phyloP scores from a whole-genome alignment of 2,113 vertebrate genomes.

The Mesembrinibis cayennensis region DNA sequence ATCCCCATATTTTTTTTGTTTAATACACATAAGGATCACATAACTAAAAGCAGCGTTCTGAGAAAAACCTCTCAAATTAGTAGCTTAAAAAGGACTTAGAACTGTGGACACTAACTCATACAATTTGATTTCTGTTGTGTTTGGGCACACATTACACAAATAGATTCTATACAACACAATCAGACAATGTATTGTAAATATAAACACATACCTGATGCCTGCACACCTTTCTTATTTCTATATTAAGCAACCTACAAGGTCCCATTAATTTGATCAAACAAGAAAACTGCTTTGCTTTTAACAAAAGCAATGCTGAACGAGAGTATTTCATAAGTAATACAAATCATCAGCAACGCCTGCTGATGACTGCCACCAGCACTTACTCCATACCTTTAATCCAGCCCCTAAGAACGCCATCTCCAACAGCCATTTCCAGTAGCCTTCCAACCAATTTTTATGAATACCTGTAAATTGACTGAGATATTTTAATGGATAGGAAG shows the following conservation, averaged over 20 bases:
- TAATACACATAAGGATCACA: neutral
- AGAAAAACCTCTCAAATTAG: neutral
- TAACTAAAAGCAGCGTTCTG: neutral
- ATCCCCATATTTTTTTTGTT: neutral
- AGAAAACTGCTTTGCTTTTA: neutral
- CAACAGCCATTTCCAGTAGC: neutral
- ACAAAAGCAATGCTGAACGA: neutral
- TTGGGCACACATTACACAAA: neutral
- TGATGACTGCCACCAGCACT: too few relatives aligned
- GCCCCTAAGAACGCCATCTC: neutral
- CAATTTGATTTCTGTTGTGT: accelerated
- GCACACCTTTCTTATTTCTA: neutral
- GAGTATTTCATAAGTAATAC: neutral
- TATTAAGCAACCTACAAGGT: neutral
- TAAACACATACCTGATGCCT: neutral
- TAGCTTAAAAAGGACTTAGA: neutral
- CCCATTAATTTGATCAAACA: too few relatives aligned
- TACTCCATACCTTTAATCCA: neutral
- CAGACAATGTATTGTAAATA: neutral
- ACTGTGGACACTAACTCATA: neutral
- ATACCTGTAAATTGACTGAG: too few relatives aligned
- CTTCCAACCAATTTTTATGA: neutral
- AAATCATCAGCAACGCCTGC: too few relatives aligned
- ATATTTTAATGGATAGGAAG: neutral
- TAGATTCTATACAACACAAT: neutral